Evolutionary conservation across 2,113 vertebrate species (phyloP).

Genomic region (Synchiropus splendidus): DNA sequence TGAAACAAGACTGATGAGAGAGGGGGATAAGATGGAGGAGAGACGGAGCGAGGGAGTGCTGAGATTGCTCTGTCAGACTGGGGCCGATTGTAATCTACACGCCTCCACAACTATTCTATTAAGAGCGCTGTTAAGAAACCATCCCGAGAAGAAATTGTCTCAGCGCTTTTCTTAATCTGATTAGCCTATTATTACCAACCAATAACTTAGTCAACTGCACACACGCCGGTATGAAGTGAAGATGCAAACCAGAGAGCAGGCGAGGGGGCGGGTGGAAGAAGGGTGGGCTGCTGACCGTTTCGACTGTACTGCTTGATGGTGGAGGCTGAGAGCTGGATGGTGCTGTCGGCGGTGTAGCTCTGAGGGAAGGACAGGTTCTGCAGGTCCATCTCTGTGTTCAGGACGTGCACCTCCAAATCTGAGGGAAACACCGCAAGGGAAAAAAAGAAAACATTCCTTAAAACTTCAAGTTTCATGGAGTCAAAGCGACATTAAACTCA

Average conservation of each 20-base stretch:
- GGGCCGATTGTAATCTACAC: slow-evolving; percentile 67
- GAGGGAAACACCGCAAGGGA: slow-evolving; percentile 9
- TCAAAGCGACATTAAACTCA: too few relatives aligned
- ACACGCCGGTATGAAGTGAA: slow-evolving; percentile 23
- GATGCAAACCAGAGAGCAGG: slow-evolving; percentile 34
- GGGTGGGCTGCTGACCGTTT: slow-evolving; percentile 71
- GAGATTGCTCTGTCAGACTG: slow-evolving; percentile 64
- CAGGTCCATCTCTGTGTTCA: slow-evolving; percentile 83
- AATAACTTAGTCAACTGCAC: slow-evolving; percentile 60
- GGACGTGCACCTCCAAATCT: slow-evolving; percentile 84
- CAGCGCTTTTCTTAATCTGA: slow-evolving; percentile 72
- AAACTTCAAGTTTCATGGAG: too few relatives aligned
- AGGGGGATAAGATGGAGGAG: slow-evolving; percentile 48
- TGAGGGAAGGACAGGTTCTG: slow-evolving; percentile 85
- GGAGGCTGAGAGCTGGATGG: slow-evolving; percentile 84
- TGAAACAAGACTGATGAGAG: slow-evolving; percentile 44
- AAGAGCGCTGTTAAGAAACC: slow-evolving; percentile 69
- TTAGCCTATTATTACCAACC: slow-evolving; percentile 67
- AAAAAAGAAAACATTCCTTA: too few relatives aligned
- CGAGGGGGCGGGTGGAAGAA: background rate
- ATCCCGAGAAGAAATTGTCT: slow-evolving; percentile 69
- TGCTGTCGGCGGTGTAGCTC: slow-evolving; percentile 76
- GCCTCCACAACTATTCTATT: slow-evolving; percentile 69
- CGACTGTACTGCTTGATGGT: slow-evolving; percentile 93
- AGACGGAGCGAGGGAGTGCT: slow-evolving; percentile 48